Percentiles rank a stretch among this genome's conserved stretches.
phyloP scores from a whole-genome alignment of 2,888 invertebrate genomes.

The Geotrupes spiniger region DNA sequence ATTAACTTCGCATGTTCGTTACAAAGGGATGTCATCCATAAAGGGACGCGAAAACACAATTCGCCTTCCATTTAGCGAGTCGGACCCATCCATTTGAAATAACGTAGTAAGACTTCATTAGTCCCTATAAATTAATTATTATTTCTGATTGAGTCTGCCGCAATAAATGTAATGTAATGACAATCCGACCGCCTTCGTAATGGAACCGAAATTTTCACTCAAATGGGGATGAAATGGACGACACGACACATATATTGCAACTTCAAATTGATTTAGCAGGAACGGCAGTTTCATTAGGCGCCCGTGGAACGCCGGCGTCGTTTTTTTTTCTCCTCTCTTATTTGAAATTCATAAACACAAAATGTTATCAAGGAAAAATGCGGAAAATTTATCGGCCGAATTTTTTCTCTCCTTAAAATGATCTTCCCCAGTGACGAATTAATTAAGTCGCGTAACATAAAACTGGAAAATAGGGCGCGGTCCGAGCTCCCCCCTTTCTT shows the following conservation, averaged over 20 bases:
- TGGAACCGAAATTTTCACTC: slow-evolving; percentile 18
- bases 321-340: slow-evolving; percentile 9
- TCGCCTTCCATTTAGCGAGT: slow-evolving; percentile 33
- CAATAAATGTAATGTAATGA: slow-evolving; percentile 27
- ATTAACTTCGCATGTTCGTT: too few relatives aligned
- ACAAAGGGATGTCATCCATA: slow-evolving; percentile 22
- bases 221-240: slow-evolving; percentile 13
- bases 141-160: slow-evolving; percentile 50
- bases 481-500: slow-evolving; percentile 42
- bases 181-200: slow-evolving; percentile 20
- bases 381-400: slow-evolving; percentile 46
- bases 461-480: slow-evolving; percentile 48
- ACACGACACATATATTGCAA: slow-evolving; percentile 19
- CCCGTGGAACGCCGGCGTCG: slow-evolving; percentile 1
- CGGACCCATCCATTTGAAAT: slow-evolving; percentile 36
- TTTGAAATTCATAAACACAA: slow-evolving; percentile 1
- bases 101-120: slow-evolving; percentile 46
- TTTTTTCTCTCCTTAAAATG: slow-evolving; percentile 36
- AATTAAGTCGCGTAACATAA: slow-evolving; percentile 48
- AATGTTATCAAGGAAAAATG: slow-evolving; percentile 27
- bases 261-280: slow-evolving; percentile 20
- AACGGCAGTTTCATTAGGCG: not conserved
- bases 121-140: slow-evolving; percentile 50
- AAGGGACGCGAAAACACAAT: slow-evolving; percentile 30
- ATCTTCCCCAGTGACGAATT: slow-evolving; percentile 48